Conservation (phyloP, 2,888 invertebrate species). For the Hypselothyrea guttata region DNA sequence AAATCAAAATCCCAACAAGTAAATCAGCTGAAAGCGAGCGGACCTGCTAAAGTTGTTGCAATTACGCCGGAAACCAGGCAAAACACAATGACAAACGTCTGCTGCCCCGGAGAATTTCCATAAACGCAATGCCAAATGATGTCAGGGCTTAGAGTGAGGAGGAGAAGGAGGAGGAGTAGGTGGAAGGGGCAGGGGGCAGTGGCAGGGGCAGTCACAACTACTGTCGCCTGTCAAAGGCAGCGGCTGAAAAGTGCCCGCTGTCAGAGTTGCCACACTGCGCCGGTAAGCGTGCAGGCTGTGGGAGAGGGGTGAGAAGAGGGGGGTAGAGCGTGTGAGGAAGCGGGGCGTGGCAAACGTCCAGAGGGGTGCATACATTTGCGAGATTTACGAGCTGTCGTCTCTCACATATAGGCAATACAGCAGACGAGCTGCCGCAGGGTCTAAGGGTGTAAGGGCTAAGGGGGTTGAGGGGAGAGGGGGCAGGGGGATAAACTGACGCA, state of each 20-base stretch:
- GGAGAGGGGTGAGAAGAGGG: background rate
- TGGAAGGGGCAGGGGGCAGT: background rate
- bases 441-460: background rate
- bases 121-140: constrained; percentile 70
- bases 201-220: constrained; percentile 11
- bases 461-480: background rate
- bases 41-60: constrained; percentile 66
- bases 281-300: constrained; percentile 2
- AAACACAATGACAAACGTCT: constrained; percentile 33
- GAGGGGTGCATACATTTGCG: constrained; percentile 75
- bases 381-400: constrained; percentile 74
- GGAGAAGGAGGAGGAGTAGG: background rate
- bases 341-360: constrained; percentile 47
- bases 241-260: constrained; percentile 66
- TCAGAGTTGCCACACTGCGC: constrained; percentile 29
- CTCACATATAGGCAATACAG: constrained; percentile 39
- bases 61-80: constrained; percentile 61
- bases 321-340: constrained; percentile 9
- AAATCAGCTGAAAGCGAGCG: constrained; percentile 52
- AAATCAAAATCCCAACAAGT: constrained; percentile 58
- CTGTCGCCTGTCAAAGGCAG: constrained; percentile 52
- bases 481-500: constrained; percentile 45
- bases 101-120: constrained; percentile 61
- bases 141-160: constrained; percentile 27
- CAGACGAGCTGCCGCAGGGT: constrained; percentile 12